Evolutionary conservation across 2,797 vertebrate genomes (phyloP).

Genomic region (Amblyopsis hoosieri): DNA sequence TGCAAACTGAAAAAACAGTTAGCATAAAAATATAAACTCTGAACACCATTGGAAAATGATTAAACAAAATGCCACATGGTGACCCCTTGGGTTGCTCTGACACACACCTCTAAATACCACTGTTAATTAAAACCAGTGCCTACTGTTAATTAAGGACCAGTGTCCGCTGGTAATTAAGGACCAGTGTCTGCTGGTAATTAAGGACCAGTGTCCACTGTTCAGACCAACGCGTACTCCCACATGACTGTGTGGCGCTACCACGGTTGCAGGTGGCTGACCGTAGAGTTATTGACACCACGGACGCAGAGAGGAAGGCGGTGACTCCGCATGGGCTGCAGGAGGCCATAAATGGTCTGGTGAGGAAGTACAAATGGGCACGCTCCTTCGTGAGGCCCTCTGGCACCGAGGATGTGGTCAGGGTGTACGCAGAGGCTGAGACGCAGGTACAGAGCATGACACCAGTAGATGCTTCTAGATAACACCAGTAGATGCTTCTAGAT

Average conservation of each 20-base stretch:
- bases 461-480: background rate
- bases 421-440: constrained; percentile 92
- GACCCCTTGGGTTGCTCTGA: too few relatives aligned
- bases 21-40: too few relatives aligned
- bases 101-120: too few relatives aligned
- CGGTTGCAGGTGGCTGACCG: constrained; percentile 86
- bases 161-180: too few relatives aligned
- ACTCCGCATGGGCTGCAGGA: constrained; percentile 88
- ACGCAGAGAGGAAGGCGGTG: constrained; percentile 86
- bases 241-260: background rate
- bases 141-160: too few relatives aligned
- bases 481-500: too few relatives aligned
- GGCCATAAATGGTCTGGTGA: constrained; percentile 82
- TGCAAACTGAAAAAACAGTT: too few relatives aligned
- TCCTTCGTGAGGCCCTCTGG: constrained; percentile 94
- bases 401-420: constrained; percentile 90
- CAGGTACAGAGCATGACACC: constrained; percentile 75
- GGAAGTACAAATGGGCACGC: constrained; percentile 79
- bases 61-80: too few relatives aligned
- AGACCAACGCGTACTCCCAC: background rate
- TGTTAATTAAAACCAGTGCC: too few relatives aligned
- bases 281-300: constrained; percentile 84
- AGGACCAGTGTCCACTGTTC: too few relatives aligned
- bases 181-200: too few relatives aligned
- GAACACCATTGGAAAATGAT: too few relatives aligned